phyloP scores from a whole-genome alignment of 2,113 vertebrate genomes.

The Ornithorhynchus anatinus region DNA sequence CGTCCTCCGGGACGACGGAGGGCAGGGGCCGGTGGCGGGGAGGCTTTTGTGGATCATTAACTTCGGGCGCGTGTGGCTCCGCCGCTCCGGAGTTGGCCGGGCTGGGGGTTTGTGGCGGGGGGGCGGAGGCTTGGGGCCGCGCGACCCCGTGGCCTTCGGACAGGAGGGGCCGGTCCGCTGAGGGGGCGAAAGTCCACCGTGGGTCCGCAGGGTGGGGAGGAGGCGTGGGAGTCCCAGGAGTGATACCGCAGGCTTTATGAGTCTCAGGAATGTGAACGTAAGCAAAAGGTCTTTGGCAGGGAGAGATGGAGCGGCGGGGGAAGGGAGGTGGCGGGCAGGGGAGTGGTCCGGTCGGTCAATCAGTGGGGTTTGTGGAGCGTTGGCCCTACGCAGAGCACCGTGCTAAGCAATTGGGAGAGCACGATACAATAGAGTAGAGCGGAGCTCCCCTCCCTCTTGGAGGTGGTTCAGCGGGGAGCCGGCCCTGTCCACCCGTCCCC shows the following conservation, averaged over 20 bases:
- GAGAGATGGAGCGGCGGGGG: neutral
- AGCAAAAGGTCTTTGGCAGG: constrained; percentile 22
- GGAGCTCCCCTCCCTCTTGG: too few species aligned
- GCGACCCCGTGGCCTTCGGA: neutral
- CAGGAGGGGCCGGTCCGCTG: too few species aligned
- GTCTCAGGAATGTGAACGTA: constrained; percentile 60
- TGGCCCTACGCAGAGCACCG: too few species aligned
- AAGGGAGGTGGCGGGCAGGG: neutral
- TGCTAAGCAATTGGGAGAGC: too few species aligned
- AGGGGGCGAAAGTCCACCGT: neutral
- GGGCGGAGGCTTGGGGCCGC: too few species aligned
- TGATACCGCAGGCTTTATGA: constrained; percentile 47
- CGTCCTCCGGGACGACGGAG: neutral
- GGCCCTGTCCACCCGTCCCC: neutral
- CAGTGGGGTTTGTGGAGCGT: too few species aligned
- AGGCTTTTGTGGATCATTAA: constrained; percentile 2
- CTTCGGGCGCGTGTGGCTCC: constrained; percentile 10
- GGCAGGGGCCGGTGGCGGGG: neutral
- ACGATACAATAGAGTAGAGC: too few species aligned
- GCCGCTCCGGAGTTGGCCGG: neutral
- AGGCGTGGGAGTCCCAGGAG: neutral
- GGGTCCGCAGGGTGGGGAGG: neutral
- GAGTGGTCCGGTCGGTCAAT: neutral
- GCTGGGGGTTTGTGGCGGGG: too few species aligned
- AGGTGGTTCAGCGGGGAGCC: neutral